phyloP scores from a whole-genome alignment of 2,113 vertebrate genomes.

The Sisor rabdophorus region DNA sequence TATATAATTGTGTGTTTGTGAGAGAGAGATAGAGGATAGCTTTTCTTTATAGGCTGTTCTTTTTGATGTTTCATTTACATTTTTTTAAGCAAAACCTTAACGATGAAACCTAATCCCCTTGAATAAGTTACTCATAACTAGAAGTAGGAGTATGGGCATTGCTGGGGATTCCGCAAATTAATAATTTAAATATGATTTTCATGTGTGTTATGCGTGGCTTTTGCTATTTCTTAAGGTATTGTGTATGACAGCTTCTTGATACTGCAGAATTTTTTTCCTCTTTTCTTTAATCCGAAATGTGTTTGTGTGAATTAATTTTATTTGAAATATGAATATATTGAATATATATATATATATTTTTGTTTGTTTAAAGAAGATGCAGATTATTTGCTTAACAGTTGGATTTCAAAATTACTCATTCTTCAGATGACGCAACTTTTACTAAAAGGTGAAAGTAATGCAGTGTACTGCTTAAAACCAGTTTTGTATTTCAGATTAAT shows the following conservation, averaged over 20 bases:
- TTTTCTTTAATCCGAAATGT: slow-evolving; percentile 67
- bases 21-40: slow-evolving; percentile 5
- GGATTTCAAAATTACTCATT: slow-evolving; percentile 7
- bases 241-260: slow-evolving; percentile 23
- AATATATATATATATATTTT: slow-evolving; percentile 57
- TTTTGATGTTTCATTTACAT: slow-evolving; percentile 41
- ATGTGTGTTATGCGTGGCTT: slow-evolving; percentile 34
- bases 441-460: not conserved
- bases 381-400: slow-evolving; percentile 30
- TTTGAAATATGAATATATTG: slow-evolving; percentile 69
- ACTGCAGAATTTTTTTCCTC: slow-evolving; percentile 36
- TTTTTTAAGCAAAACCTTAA: slow-evolving; percentile 39
- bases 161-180: slow-evolving; percentile 26
- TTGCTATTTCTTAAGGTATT: slow-evolving; percentile 22
- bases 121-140: slow-evolving; percentile 60
- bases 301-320: slow-evolving; percentile 72
- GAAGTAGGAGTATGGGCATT: slow-evolving; percentile 55
- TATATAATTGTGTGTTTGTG: slow-evolving; percentile 39
- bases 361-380: slow-evolving; percentile 36
- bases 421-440: slow-evolving; percentile 12
- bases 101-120: slow-evolving; percentile 43
- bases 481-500: not conserved
- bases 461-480: not conserved
- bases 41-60: slow-evolving; percentile 44
- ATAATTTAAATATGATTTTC: slow-evolving; percentile 32